Conservation (phyloP, 2,888 invertebrate genomes). For the Isoperla grammatica region DNA sequence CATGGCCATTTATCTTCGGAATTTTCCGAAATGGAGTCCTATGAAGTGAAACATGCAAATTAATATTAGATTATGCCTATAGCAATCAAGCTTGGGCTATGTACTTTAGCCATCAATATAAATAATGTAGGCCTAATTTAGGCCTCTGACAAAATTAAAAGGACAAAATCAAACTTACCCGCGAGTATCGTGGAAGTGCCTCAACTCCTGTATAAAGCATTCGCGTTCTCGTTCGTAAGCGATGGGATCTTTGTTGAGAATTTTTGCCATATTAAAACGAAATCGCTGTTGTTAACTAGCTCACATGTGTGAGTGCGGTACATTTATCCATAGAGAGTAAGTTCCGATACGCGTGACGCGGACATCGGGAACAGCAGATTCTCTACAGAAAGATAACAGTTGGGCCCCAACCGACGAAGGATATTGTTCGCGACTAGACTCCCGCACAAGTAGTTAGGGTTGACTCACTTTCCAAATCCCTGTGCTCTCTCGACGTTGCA, state of each 20-base stretch:
- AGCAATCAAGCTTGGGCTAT: no score
- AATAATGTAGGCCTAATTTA: no score
- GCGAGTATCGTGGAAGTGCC: conserved; percentile 85
- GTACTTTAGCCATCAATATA: no score
- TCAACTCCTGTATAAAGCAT: conserved; percentile 75
- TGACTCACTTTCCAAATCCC: conserved; percentile 45
- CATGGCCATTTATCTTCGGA: conserved; percentile 80
- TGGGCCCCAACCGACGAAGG: conserved; percentile 40
- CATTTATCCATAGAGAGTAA: conserved; percentile 41
- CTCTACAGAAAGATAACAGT: conserved; percentile 40
- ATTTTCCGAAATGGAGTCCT: conserved; percentile 63
- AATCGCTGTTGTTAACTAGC: conserved; percentile 36
- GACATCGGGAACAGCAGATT: conserved; percentile 32
- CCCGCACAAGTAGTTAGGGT: conserved; percentile 43
- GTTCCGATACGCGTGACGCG: conserved; percentile 34
- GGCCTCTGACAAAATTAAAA: no score
- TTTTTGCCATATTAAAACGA: conserved; percentile 53
- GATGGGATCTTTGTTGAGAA: conserved; percentile 63
- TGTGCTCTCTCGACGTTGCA: conserved; percentile 46
- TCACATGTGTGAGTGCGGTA: conserved; percentile 44
- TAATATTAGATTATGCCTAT: not conserved
- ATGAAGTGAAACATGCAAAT: conserved; percentile 37
- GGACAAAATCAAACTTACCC: conserved; percentile 62
- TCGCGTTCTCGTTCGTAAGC: conserved; percentile 73
- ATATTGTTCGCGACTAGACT: conserved; percentile 40